Base-by-base conservation (phyloP, 2,113 vertebrate genomes). In the Corythaixoides concolor region DNA sequence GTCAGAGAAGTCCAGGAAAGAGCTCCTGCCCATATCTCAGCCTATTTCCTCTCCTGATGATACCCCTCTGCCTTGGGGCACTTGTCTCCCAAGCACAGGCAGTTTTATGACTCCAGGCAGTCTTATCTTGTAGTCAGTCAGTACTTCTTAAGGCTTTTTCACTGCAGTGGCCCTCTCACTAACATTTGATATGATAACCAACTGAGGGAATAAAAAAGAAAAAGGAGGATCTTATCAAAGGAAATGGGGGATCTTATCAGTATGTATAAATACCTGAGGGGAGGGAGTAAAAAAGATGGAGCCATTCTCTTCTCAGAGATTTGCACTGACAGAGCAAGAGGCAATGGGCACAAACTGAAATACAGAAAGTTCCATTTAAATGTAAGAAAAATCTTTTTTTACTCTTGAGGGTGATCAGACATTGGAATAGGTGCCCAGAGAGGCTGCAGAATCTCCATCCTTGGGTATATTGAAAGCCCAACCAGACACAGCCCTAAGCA, bases 401-500 rank as follows among this genome's bases (percentile, higher is more conserved):
- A 77, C 32, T 75, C 30, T 39, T 47, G 43, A 63, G 28, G 7
- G 18, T 32, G 8, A 30, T 27, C 45, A 86, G 37, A 39, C 16
- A 39, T 37, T 58, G 33, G 37, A 86, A 52, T 43, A 77, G 55
- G 33, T 58, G 16, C 15, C 21, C 50, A 94, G 39, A 80, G 33
- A 86, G 3, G 8, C 0, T 83, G 43, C 3, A 2, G 33, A 76
- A 6, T 58, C 10, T 47, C 74, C 19, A 39, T 56, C 56, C 53
- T 58, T 33, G 32, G 4, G 12, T n/a, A 41, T 22, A 35, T 69
- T 76, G 17, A 85, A 88, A 92, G 56, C 15, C 15, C 17, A 73
- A 15, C 4, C 0, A 0, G 27, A 78, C 11, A 37, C 0, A 0
- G 9, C 7, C 67, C 59, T 41, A 67, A 90, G 39, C 59, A 73